Percentiles rank a stretch among this genome's conserved stretches.
Evolutionary conservation across 2,797 vertebrate species (phyloP).

Genomic region (Gypaetus barbatus): DNA sequence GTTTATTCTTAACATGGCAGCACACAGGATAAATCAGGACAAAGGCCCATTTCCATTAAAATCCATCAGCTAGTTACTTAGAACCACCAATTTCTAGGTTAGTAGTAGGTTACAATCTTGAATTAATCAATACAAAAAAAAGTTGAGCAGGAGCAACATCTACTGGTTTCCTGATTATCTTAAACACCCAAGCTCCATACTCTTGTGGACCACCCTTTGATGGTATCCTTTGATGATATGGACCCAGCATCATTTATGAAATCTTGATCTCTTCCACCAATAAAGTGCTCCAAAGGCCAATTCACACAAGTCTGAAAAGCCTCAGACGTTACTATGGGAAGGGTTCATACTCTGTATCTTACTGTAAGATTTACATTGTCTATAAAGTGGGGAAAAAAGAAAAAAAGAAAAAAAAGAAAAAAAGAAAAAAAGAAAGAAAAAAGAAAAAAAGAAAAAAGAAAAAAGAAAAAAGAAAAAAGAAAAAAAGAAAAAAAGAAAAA

Average conservation of each 20-base stretch:
- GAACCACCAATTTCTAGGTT: neutral
- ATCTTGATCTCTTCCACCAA: neutral
- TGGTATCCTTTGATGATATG: neutral
- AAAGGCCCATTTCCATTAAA: neutral
- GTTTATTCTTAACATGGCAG: neutral
- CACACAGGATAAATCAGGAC: neutral
- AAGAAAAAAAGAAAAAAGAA: no score
- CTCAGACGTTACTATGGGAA: neutral
- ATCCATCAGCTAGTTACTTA: neutral
- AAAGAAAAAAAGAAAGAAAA: no score
- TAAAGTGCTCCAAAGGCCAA: neutral
- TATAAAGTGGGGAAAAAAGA: no score
- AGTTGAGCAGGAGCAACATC: neutral
- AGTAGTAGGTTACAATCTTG: neutral
- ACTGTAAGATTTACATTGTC: neutral
- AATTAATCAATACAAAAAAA: neutral
- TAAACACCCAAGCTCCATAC: neutral
- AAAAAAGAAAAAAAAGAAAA: no score
- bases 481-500: no score
- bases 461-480: no score
- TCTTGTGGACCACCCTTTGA: neutral
- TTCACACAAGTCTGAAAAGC: neutral
- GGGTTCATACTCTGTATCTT: neutral
- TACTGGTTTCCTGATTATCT: neutral
- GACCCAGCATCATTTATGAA: neutral